A percentile compares a stretch with the other conserved stretches of the same genome.
Evolutionary conservation across 2,888 invertebrate genomes (phyloP).

Genomic region (Hypolimnas misippus): DNA sequence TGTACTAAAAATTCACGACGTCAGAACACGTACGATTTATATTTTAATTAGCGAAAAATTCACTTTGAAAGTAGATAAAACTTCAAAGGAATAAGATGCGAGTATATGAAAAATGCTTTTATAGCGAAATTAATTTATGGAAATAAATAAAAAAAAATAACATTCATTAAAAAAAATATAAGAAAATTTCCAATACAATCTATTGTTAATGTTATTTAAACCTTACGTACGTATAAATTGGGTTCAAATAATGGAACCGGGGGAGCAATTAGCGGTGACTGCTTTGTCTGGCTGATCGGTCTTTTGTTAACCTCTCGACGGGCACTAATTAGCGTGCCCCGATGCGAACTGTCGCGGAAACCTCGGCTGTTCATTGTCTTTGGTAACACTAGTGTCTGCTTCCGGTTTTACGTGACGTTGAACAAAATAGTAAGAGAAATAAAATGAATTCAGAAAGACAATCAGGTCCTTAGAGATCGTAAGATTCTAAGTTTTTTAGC

Average conservation of each 20-base stretch:
- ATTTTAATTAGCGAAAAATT: no score
- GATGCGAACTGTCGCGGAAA: conserved; percentile 16
- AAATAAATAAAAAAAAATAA: not conserved
- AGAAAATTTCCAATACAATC: conserved; percentile 6
- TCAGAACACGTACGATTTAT: no score
- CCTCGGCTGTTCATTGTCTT: conserved; percentile 17
- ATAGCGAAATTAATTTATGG: not conserved
- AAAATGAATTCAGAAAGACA: no score
- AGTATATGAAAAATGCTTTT: no score
- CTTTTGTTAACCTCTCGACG: conserved; percentile 32
- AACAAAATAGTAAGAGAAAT: not conserved
- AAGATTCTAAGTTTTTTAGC: no score
- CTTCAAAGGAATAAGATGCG: not conserved
- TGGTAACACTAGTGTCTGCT: not conserved
- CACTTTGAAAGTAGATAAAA: no score
- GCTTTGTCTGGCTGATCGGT: conserved; percentile 38
- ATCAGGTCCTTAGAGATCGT: no score
- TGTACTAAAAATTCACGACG: no score
- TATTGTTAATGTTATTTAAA: not conserved
- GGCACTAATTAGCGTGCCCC: conserved; percentile 29
- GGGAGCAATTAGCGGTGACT: conserved; percentile 31
- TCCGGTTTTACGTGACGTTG: not conserved
- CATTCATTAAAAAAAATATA: not conserved
- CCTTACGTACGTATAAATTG: not conserved
- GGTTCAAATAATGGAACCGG: conserved; percentile 1